These are phyloP conservation scores for Mastacembelus armatus DNA, from an alignment of 2,797 vertebrate genomes.

Conservation along the genomic window DNA sequence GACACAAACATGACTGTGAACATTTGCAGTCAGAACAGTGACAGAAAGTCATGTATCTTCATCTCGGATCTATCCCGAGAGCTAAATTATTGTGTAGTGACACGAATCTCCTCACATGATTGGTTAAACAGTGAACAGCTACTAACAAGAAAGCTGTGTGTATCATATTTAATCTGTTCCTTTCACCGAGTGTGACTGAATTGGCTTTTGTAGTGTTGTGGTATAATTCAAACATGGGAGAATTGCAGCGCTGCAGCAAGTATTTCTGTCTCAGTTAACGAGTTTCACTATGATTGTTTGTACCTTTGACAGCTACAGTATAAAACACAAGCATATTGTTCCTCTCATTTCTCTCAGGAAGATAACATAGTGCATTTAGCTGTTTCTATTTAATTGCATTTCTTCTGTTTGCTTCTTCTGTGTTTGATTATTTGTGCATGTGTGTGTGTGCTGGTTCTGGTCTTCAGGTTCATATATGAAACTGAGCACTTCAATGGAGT, in stretches of 20 bases:
- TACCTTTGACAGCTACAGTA: slow-evolving; percentile 15
- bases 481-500: slow-evolving; percentile 94
- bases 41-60: neutral
- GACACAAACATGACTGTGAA: slow-evolving; percentile 15
- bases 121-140: slow-evolving; percentile 14
- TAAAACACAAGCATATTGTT: neutral
- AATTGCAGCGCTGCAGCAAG: neutral
- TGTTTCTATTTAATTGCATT: neutral
- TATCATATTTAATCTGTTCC: slow-evolving; percentile 8
- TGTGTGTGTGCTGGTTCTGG: neutral
- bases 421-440: too few relatives aligned
- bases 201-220: slow-evolving; percentile 17
- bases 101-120: slow-evolving; percentile 20
- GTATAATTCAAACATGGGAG: neutral
- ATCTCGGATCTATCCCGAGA: slow-evolving; percentile 1
- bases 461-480: slow-evolving; percentile 91
- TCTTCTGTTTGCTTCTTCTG: neutral
- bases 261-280: neutral
- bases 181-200: neutral
- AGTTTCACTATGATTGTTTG: slow-evolving; percentile 18
- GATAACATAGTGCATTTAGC: neutral
- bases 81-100: slow-evolving; percentile 1
- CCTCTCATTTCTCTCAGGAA: neutral
- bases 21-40: slow-evolving; percentile 7
- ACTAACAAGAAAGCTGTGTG: slow-evolving; percentile 3